Base-by-base conservation (phyloP, 2,113 vertebrate genomes). In the Rhinolophus sinicus region DNA sequence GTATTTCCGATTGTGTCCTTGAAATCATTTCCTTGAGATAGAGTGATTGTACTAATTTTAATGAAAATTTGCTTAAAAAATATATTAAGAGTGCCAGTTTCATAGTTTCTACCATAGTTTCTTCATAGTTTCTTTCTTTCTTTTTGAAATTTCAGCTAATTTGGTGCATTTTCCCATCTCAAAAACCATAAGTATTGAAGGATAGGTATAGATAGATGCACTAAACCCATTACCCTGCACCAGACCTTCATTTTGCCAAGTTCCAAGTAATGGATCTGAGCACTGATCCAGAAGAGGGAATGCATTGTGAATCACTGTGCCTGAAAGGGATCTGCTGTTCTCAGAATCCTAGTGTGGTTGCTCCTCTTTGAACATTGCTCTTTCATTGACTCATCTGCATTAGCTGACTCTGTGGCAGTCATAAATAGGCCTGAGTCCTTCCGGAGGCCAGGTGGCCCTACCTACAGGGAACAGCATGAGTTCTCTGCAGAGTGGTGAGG, bases 361-460 rank as follows among this genome's bases (percentile, higher is more conserved):
- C 35, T 80, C 58, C 30, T 38, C 64, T 62, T 52, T 95, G 58
- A 93, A 88, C 8, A 33, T 14, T 22, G 18, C 50, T 80, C 92
- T 82, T 64, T 80, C 33, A 44, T 75, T 40, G 50, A 19, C 85
- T 88, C 38, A 67, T 15, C 47, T 97, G 58, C 75, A 26, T 88
- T 56, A 90, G 81, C 81, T 82, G 73, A 15, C 92, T 88, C 77
- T 76, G 44, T 30, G 64, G 89, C 73, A 10, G 40, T 85, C n/a
- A 28, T 9, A 16, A 67, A 82, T 28, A 50, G 62, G 12, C 47
- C 62, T 85, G 64, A 35, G 88, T 82, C 15, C 60, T 82, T 91
- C 47, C 38, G 0, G 80, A 92, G 84, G 70, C 95, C 97, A 97
- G 92, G 85, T 94, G 96, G 80, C 28, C 52, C 47, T 62, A 83